A percentile compares a stretch with the other conserved stretches of the same genome.
Evolutionary conservation across 2,888 invertebrate genomes (phyloP).

Genomic region (Halictus ligatus): DNA sequence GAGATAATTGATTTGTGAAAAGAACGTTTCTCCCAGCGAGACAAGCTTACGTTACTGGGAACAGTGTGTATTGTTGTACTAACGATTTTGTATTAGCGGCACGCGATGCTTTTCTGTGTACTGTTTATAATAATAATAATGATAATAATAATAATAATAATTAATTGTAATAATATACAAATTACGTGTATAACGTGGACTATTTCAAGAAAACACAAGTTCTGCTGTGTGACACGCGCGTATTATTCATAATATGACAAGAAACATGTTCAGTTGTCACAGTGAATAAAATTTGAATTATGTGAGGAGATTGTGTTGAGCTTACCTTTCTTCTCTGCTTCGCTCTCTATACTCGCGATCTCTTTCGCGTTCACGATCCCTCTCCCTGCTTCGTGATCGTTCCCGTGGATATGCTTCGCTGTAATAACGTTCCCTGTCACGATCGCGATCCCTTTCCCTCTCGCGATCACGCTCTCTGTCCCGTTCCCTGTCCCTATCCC

Average conservation of each 20-base stretch:
- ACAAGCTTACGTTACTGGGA: neutral
- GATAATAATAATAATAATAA: neutral
- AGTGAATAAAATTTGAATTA: conserved; percentile 47
- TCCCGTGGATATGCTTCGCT: conserved; percentile 86
- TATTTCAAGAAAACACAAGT: conserved; percentile 2
- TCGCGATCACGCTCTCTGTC: conserved; percentile 86
- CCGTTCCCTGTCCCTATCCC: conserved; percentile 86
- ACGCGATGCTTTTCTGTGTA: neutral
- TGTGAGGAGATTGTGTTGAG: conserved; percentile 48
- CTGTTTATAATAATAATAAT: neutral
- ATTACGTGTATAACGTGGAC: conserved; percentile 29
- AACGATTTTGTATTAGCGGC: neutral
- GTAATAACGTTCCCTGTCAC: conserved; percentile 85
- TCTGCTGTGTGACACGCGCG: neutral
- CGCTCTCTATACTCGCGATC: conserved; percentile 91
- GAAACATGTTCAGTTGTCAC: conserved; percentile 19
- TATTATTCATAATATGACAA: conserved; percentile 15
- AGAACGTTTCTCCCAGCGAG: neutral
- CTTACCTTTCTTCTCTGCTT: conserved; percentile 92
- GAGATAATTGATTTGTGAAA: neutral
- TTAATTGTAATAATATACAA: conserved; percentile 1
- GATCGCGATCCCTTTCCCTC: conserved; percentile 86
- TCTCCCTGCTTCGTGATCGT: conserved; percentile 93
- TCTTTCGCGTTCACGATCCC: conserved; percentile 86
- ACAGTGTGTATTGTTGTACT: neutral